phyloP scores from a whole-genome alignment of 2,888 invertebrate genomes.

The Iselma pallidipennis region DNA sequence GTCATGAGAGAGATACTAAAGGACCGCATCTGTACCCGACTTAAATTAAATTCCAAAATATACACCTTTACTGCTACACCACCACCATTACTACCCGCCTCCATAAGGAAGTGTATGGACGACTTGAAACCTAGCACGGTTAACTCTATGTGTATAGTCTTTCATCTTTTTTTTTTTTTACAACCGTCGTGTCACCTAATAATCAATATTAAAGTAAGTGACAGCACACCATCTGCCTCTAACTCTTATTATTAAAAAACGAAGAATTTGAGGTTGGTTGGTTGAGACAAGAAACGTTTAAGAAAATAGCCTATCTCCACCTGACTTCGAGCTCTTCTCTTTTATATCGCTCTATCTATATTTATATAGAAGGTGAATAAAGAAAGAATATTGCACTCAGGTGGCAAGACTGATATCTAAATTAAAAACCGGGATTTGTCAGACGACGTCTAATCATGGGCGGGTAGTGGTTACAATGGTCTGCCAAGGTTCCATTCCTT shows the following conservation, averaged over 20 bases:
- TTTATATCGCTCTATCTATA: background rate
- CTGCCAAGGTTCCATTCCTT: too few relatives aligned
- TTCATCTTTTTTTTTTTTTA: constrained; percentile 4
- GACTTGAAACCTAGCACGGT: background rate
- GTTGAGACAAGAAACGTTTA: too few relatives aligned
- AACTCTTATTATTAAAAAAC: constrained; percentile 15
- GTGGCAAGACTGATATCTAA: constrained; percentile 9
- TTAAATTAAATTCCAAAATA: constrained; percentile 28
- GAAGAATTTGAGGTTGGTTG: background rate
- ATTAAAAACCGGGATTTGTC: constrained; percentile 15
- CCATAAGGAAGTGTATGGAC: background rate
- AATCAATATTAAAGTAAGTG: constrained; percentile 33
- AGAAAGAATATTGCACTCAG: constrained; percentile 7
- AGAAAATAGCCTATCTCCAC: too few relatives aligned
- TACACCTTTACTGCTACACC: constrained; percentile 6
- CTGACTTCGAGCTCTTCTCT: too few relatives aligned
- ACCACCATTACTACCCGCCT: background rate
- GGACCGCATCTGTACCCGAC: constrained; percentile 18
- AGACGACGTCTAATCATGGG: too few relatives aligned
- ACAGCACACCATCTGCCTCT: constrained; percentile 25
- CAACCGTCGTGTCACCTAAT: constrained; percentile 21
- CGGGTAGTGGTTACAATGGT: constrained; percentile 5
- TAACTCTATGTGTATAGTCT: background rate
- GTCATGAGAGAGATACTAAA: constrained; percentile 3
- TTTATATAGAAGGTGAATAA: constrained; percentile 6